Evolutionary conservation across 1,140 invertebrate species (phyloP), one percentile per base, ranked within the genome.

Genomic region (Bombus waltoni): DNA sequence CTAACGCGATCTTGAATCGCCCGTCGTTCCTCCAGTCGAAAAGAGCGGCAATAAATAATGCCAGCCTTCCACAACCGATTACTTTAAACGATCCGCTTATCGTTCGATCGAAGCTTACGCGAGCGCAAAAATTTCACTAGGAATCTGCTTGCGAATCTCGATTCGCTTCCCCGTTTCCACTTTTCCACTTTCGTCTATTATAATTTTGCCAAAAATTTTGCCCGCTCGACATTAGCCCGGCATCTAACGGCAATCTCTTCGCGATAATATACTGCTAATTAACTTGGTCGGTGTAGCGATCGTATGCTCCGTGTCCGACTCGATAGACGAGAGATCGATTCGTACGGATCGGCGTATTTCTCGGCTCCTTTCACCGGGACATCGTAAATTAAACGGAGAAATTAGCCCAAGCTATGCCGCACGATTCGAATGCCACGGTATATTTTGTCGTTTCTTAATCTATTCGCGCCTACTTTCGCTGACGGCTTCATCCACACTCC

Each of bases 361-460:
- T 78, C 65, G 71, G 74, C 82, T 92, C 91, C 92, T 93, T 94
- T 93, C 90, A 92, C 91, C 88, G 86, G 73, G 90, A 91, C 88
- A 90, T 91, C 88, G 86, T 94, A 94, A 94, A 94, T 94, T 93
- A 92, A 92, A 87, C 44, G 83, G 91, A 91, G 92, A 94, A 94
- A 94, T 94, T 93, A 94, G 90, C 88, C 86, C 81, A 79, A 85
- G 85, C 68, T 66, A 81, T 57, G 66, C 65, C 10, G 42, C 53
- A 62, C 76, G 72, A 71, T 32, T 68, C 57, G 40, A 53, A 53
- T 62, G 15, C 65, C 3, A 42, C 72, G 32, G 28, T 66, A 72
- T 90, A 89, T 92, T 93, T 93, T 85, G 91, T 91, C 91, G 77
- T 83, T 88, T 81, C 66, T 71, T 74, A 81, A 86, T 35, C 38